Percentiles rank a stretch among this genome's conserved stretches.
These are phyloP conservation scores for Sapayoa aenigma DNA, from an alignment of 2,113 vertebrate genomes.

Conservation along the genomic window DNA sequence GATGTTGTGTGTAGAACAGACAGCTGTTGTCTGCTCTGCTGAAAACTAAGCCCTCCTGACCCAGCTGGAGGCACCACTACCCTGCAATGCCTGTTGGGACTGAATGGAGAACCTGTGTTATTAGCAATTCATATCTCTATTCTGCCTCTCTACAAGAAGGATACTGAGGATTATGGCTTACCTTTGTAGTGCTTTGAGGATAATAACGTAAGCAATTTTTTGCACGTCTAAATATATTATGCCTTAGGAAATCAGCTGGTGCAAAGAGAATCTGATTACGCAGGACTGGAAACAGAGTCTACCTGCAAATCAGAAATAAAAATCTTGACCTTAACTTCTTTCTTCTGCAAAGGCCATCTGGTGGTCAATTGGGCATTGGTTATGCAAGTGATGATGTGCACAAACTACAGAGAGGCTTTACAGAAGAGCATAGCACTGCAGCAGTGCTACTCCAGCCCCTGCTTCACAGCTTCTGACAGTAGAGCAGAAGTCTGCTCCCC, in stretches of 20 bases:
- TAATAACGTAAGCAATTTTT: not conserved
- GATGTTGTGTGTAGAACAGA: not conserved
- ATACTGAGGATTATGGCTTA: not conserved
- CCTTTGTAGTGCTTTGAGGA: not conserved
- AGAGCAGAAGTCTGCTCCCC: not conserved
- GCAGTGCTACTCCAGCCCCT: not conserved
- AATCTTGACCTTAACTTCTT: slow-evolving; percentile 8
- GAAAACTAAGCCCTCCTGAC: not conserved
- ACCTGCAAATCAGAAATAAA: not conserved
- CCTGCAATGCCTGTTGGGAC: not conserved
- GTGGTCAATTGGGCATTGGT: not conserved
- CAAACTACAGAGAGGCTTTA: not conserved
- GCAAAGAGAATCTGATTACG: not conserved
- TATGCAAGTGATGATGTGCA: not conserved
- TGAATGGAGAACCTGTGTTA: not conserved
- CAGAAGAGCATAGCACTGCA: not conserved
- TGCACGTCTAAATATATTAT: not conserved
- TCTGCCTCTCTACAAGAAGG: not conserved
- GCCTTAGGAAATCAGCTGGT: not conserved
- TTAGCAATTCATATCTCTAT: not conserved
- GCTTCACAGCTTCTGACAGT: not conserved
- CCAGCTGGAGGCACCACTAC: not conserved
- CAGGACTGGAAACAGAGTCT: not conserved
- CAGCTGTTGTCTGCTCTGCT: not conserved
- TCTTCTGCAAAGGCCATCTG: not conserved